These are phyloP conservation scores for Pteromalus puparum DNA, from an alignment of 1,140 invertebrate genomes.

Conservation along the genomic window DNA sequence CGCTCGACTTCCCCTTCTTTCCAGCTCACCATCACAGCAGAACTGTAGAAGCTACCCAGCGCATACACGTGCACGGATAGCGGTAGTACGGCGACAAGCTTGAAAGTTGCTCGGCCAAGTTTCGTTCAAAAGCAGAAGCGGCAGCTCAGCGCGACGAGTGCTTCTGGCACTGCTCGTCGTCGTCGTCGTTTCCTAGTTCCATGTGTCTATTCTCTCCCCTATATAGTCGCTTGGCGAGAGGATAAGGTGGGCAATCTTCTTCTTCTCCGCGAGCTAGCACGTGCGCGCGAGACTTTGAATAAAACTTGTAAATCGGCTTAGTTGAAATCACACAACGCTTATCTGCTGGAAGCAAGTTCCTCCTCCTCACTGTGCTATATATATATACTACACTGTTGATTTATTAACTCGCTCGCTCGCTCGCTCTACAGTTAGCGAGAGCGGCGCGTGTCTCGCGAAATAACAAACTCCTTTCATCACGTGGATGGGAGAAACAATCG, in stretches of 20 bases:
- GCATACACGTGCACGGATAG: no score
- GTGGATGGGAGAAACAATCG: background rate
- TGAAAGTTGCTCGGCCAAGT: slow-evolving; percentile 34
- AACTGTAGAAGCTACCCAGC: no score
- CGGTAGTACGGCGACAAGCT: background rate
- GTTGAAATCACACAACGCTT: slow-evolving; percentile 23
- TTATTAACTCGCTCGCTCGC: background rate
- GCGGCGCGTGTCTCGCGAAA: background rate
- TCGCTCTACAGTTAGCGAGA: no score
- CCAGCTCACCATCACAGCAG: no score
- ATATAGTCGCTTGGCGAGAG: background rate
- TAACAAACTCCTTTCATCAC: background rate
- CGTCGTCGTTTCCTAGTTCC: background rate
- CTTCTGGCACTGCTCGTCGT: background rate
- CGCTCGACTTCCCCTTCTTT: background rate
- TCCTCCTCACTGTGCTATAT: background rate
- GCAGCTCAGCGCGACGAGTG: background rate
- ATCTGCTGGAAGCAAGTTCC: background rate
- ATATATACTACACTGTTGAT: background rate
- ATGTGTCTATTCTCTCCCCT: background rate
- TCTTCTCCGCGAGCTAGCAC: background rate
- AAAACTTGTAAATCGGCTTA: slow-evolving; percentile 36
- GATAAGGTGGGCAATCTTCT: slow-evolving; percentile 10
- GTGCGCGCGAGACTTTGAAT: background rate
- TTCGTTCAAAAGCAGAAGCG: slow-evolving; percentile 28